Conservation (phyloP, 2,113 vertebrate species). For the Cygnus atratus region DNA sequence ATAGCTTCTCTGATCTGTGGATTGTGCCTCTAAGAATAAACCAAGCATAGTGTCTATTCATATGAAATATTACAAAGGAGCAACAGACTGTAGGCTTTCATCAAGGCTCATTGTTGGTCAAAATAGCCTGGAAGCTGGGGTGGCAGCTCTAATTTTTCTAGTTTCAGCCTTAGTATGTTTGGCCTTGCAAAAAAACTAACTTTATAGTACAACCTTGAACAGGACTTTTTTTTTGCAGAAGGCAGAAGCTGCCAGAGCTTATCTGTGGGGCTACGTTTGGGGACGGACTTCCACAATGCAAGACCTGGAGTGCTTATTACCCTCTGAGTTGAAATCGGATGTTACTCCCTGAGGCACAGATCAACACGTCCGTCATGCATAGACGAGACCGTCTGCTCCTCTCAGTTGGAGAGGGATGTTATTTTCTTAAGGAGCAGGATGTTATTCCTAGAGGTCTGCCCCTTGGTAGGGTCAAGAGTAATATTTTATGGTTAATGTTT, state of each 20-base stretch:
- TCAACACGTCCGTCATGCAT: constrained; percentile 46
- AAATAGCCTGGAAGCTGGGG: neutral
- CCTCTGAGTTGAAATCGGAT: constrained; percentile 29
- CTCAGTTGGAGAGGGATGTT: constrained; percentile 62
- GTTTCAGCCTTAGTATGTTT: neutral
- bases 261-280: neutral
- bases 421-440: constrained; percentile 76
- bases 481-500: constrained; percentile 74
- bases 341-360: constrained; percentile 57
- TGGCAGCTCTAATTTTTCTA: neutral
- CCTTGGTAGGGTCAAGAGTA: constrained; percentile 66
- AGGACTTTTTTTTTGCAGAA: neutral
- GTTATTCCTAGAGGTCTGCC: constrained; percentile 75
- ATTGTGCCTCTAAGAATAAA: neutral
- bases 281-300: neutral
- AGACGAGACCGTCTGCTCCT: constrained; percentile 42
- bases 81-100: neutral
- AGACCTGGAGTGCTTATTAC: neutral
- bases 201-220: neutral
- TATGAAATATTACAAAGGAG: neutral
- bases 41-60: neutral
- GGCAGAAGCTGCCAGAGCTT: neutral
- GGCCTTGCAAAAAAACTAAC: neutral
- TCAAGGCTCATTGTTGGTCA: neutral
- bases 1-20: neutral